Percentiles rank a stretch among this genome's conserved stretches.
Conservation (phyloP, 2,888 invertebrate genomes). For the Stenodera caucasica region DNA sequence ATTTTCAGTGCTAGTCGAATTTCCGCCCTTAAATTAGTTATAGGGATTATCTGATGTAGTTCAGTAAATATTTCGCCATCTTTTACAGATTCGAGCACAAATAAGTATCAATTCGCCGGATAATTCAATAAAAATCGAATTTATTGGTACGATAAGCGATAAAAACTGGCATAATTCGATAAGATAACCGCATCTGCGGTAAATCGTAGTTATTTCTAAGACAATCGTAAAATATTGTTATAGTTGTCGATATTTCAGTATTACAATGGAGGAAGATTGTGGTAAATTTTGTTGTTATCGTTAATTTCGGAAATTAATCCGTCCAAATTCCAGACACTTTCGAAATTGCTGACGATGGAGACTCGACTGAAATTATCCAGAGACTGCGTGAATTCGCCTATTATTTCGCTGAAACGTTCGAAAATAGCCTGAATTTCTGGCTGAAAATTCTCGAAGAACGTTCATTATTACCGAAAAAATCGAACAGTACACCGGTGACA, state of each 20-base stretch:
- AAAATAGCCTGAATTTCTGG: conserved; percentile 28
- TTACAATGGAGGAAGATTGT: not conserved
- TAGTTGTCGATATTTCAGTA: no score
- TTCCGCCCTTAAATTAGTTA: no score
- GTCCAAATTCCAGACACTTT: no score
- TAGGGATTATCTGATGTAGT: not conserved
- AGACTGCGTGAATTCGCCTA: conserved; percentile 27
- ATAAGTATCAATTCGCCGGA: not conserved
- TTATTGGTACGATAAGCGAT: not conserved
- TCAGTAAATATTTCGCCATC: not conserved
- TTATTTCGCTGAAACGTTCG: conserved; percentile 28
- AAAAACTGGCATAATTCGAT: not conserved
- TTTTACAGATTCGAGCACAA: not conserved
- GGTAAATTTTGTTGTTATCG: not conserved
- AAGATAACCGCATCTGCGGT: not conserved
- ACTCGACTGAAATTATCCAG: conserved; percentile 7
- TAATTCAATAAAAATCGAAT: not conserved
- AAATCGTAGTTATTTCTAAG: not conserved
- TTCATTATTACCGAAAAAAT: conserved; percentile 16
- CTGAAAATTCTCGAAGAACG: conserved; percentile 27
- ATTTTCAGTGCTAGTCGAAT: no score
- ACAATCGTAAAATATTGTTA: no score
- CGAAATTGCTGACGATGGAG: not conserved
- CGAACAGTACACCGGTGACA: conserved; percentile 21
- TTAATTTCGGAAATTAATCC: no score